A percentile compares a stretch with the other conserved stretches of the same genome.
Evolutionary conservation across 1,140 invertebrate species (phyloP).

Genomic region (Cherax quadricarinatus): DNA sequence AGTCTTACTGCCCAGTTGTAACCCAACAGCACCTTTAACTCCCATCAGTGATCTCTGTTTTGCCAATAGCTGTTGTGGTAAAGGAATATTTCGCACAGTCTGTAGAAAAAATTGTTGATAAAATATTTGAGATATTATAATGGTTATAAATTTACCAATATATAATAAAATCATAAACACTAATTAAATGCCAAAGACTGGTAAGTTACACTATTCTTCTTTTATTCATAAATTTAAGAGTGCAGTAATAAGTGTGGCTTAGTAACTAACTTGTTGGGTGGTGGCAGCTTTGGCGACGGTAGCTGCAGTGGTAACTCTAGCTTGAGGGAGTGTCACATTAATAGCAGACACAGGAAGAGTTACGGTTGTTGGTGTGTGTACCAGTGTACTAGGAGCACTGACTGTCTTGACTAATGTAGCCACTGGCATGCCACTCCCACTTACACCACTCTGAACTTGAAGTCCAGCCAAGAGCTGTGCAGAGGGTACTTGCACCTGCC

Average conservation of each 20-base stretch:
- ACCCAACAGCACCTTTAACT: constrained; percentile 69
- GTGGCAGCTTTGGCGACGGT: constrained; percentile 64
- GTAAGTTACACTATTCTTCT: neutral
- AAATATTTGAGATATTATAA: neutral
- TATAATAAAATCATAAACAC: neutral
- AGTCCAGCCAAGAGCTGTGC: constrained; percentile 67
- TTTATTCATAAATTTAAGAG: neutral
- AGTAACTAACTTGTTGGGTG: constrained; percentile 56
- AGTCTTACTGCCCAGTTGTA: constrained; percentile 73
- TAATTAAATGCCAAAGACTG: neutral
- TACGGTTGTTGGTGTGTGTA: constrained; percentile 58
- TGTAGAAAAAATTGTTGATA: constrained; percentile 31
- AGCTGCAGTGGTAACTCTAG: constrained; percentile 61
- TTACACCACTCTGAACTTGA: constrained; percentile 56
- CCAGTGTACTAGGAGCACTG: constrained; percentile 59
- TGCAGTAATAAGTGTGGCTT: neutral
- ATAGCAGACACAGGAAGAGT: constrained; percentile 64
- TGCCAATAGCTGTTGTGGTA: constrained; percentile 54
- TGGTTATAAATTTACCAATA: neutral
- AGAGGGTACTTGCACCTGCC: constrained; percentile 77
- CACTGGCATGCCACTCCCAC: constrained; percentile 55
- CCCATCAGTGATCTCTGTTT: constrained; percentile 62
- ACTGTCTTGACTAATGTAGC: constrained; percentile 66
- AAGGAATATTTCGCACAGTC: constrained; percentile 63
- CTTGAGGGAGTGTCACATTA: constrained; percentile 64